Evolutionary conservation across 1,140 invertebrate genomes (phyloP).

Genomic region (Drosophila tristis): DNA sequence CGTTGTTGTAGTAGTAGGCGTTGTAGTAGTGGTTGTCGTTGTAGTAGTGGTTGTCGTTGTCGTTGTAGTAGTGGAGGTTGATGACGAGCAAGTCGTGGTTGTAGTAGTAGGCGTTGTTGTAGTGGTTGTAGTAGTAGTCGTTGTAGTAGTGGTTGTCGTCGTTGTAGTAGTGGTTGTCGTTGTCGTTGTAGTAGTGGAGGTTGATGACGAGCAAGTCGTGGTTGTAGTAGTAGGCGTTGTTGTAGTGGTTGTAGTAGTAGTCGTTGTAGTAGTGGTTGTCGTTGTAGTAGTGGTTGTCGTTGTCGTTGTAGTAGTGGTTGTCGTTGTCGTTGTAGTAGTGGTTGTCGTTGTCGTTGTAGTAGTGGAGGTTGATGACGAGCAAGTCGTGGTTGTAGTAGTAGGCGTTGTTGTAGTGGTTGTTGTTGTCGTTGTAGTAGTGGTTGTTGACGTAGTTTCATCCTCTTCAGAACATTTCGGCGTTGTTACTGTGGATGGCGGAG

Average conservation of each 20-base stretch:
- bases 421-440: background rate
- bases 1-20: constrained; percentile 19
- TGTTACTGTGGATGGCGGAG: background rate
- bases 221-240: constrained; percentile 9
- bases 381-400: constrained; percentile 12
- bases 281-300: constrained; percentile 27
- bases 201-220: background rate
- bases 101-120: background rate
- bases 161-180: constrained; percentile 14
- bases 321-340: constrained; percentile 7
- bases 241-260: constrained; percentile 14
- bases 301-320: constrained; percentile 14
- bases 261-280: constrained; percentile 13
- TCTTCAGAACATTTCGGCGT: background rate
- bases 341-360: background rate
- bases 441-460: background rate
- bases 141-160: background rate
- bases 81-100: background rate
- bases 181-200: constrained; percentile 6
- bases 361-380: background rate
- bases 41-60: constrained; percentile 12
- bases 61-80: background rate
- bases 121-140: background rate
- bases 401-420: constrained; percentile 8
- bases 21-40: constrained; percentile 11